A percentile compares a stretch with the other conserved stretches of the same genome.
Evolutionary conservation across 2,888 invertebrate species (phyloP).

Genomic region (Troides aeacus): DNA sequence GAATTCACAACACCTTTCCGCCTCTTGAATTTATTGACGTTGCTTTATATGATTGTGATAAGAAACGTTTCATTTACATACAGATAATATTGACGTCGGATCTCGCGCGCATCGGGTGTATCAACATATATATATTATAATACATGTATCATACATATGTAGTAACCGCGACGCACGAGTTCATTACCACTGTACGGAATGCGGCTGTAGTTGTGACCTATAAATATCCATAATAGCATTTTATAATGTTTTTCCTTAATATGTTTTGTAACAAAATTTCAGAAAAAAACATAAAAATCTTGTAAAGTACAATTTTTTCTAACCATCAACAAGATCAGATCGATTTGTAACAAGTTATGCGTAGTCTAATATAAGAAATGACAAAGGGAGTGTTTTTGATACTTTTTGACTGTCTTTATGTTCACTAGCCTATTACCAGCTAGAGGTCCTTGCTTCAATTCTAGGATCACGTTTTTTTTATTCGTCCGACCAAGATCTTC

Average conservation of each 20-base stretch:
- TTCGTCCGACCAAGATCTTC: no score
- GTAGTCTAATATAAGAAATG: no score
- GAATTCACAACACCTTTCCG: conserved; percentile 35
- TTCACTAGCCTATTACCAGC: no score
- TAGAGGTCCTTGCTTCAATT: no score
- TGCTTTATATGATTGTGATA: conserved; percentile 26
- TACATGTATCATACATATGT: no score
- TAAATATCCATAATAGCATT: not conserved
- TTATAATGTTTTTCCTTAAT: not conserved
- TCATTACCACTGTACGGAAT: conserved; percentile 13
- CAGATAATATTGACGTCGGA: conserved; percentile 11
- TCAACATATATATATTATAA: not conserved
- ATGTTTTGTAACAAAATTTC: not conserved
- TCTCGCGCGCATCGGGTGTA: not conserved
- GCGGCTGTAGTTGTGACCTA: conserved; percentile 1
- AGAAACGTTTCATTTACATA: conserved; percentile 20
- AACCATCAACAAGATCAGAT: no score
- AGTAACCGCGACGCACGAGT: not conserved
- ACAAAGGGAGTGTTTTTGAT: no score
- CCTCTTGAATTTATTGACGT: conserved; percentile 31
- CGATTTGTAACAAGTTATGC: no score
- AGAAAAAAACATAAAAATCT: not conserved
- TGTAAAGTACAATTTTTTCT: not conserved
- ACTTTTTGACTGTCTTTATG: no score
- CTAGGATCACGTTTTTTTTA: no score